A percentile compares a stretch with the other conserved stretches of the same genome.
Evolutionary conservation across 2,888 invertebrate genomes (phyloP).

Genomic region (Nemapogon koenigi): DNA sequence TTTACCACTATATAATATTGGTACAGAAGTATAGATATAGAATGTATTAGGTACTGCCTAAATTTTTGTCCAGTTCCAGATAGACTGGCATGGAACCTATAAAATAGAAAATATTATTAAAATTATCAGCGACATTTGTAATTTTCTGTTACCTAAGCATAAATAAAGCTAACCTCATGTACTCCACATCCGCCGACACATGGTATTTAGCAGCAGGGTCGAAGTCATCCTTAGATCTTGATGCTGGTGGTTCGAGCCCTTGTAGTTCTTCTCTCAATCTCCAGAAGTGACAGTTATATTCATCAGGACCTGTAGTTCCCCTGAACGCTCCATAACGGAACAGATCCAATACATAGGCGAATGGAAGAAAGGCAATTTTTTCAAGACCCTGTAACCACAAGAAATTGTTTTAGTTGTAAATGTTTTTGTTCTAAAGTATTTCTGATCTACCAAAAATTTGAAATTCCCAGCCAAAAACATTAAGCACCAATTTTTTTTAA

Average conservation of each 20-base stretch:
- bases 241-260: conserved; percentile 68
- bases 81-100: too few relatives aligned
- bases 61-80: too few relatives aligned
- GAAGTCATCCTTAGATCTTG: conserved; percentile 67
- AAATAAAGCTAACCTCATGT: conserved; percentile 60
- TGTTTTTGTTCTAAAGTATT: too few relatives aligned
- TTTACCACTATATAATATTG: too few relatives aligned
- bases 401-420: too few relatives aligned
- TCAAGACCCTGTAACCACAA: conserved; percentile 70
- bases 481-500: too few relatives aligned
- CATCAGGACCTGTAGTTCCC: conserved; percentile 61
- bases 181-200: conserved; percentile 68
- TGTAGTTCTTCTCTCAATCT: conserved; percentile 64
- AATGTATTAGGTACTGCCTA: too few relatives aligned
- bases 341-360: conserved; percentile 71
- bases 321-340: conserved; percentile 74
- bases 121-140: too few relatives aligned
- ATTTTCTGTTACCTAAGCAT: neutral
- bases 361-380: conserved; percentile 75
- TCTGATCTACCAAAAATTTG: too few relatives aligned
- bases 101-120: too few relatives aligned
- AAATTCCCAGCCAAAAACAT: too few relatives aligned
- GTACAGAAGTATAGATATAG: too few relatives aligned
- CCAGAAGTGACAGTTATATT: conserved; percentile 74
- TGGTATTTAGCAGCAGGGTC: conserved; percentile 76